A percentile compares a stretch with the other conserved stretches of the same genome.
Evolutionary conservation across 1,140 invertebrate genomes (phyloP).

Genomic region (Camponotus vicinus): DNA sequence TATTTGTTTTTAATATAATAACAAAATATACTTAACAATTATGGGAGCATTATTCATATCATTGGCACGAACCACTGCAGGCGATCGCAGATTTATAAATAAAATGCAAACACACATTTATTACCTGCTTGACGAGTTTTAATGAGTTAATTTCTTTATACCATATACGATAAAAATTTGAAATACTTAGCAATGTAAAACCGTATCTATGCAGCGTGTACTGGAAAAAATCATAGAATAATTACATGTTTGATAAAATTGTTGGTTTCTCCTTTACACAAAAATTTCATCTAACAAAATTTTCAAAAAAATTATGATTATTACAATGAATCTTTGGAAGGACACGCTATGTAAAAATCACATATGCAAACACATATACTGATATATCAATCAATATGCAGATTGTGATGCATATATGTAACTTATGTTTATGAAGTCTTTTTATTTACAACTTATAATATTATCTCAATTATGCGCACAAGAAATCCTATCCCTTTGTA

Average conservation of each 20-base stretch:
- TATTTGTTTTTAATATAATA: slow-evolving; percentile 70
- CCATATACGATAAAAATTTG: neutral
- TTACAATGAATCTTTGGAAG: neutral
- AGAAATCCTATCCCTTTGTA: slow-evolving; percentile 63
- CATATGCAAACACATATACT: slow-evolving; percentile 17
- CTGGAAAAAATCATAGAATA: slow-evolving; percentile 12
- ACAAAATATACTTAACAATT: slow-evolving; percentile 68
- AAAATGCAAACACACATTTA: slow-evolving; percentile 5
- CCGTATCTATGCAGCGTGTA: slow-evolving; percentile 22
- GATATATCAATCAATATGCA: slow-evolving; percentile 31
- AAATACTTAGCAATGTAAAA: slow-evolving; percentile 17
- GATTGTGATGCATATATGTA: slow-evolving; percentile 62
- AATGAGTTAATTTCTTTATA: slow-evolving; percentile 21
- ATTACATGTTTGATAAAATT: neutral
- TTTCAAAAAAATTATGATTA: neutral
- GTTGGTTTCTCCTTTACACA: neutral
- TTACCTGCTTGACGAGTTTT: neutral
- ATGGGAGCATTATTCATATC: slow-evolving; percentile 54
- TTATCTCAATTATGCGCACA: slow-evolving; percentile 16
- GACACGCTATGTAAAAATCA: slow-evolving; percentile 27
- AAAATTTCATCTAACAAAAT: neutral
- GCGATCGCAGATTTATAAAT: slow-evolving; percentile 55
- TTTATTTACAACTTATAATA: slow-evolving; percentile 73
- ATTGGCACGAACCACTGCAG: slow-evolving; percentile 53
- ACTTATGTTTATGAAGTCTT: slow-evolving; percentile 71